These are phyloP conservation scores for Leptodactylus fuscus DNA, from an alignment of 2,113 vertebrate genomes.

Conservation along the genomic window DNA sequence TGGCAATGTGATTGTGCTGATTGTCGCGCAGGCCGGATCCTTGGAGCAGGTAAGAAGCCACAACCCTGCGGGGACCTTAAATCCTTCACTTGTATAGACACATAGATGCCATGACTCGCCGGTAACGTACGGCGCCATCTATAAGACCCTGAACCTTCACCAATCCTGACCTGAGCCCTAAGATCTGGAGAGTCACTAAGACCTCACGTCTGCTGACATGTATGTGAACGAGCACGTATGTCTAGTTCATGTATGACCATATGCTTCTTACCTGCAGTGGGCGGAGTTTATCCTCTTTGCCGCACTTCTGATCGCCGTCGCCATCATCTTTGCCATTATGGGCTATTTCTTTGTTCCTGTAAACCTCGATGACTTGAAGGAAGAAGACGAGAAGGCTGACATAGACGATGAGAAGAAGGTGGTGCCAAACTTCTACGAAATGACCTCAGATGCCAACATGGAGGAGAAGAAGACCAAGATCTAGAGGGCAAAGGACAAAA, in stretches of 20 bases:
- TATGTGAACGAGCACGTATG: no score
- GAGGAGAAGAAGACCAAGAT: conserved; percentile 77
- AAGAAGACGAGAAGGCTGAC: conserved; percentile 65
- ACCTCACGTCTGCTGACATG: no score
- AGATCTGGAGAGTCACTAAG: no score
- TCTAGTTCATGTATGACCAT: no score
- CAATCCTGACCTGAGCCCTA: no score
- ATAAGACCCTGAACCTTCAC: no score
- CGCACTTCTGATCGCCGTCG: conserved; percentile 84
- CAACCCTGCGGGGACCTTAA: no score
- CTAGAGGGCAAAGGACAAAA: conserved; percentile 59
- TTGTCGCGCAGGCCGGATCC: conserved; percentile 89
- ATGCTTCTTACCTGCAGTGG: conserved; percentile 80
- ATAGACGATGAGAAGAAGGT: conserved; percentile 38
- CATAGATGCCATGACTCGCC: no score
- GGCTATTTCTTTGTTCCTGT: conserved; percentile 88
- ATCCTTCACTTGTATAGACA: no score
- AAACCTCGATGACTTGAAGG: conserved; percentile 75
- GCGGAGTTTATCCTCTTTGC: conserved; percentile 93
- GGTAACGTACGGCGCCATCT: no score
- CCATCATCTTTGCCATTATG: conserved; percentile 94
- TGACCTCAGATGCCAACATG: conserved; percentile 61
- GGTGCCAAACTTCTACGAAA: conserved; percentile 62
- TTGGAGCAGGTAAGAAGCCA: conserved; percentile 88
- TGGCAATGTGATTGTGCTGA: conserved; percentile 91